phyloP scores from a whole-genome alignment of 37 sponge, comb jelly and placozoan genomes.

The Eunapius fragilis region DNA sequence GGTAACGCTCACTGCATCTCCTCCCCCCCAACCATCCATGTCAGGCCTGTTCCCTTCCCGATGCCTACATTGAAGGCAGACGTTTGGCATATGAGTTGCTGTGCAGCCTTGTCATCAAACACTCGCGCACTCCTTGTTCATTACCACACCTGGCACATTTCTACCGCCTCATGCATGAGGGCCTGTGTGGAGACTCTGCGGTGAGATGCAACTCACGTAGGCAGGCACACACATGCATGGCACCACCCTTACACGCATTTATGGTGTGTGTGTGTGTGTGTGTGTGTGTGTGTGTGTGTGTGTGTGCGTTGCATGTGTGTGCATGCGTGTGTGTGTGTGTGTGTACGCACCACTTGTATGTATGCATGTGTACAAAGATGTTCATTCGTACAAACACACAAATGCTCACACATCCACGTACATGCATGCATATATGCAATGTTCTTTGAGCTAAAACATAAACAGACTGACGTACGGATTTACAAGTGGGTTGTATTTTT shows the following conservation, averaged over 20 bases:
- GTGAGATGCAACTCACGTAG: neutral
- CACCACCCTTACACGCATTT: neutral
- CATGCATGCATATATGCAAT: neutral
- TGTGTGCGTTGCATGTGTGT: neutral
- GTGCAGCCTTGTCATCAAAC: slow-evolving; percentile 70
- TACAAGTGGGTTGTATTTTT: no score
- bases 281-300: no score
- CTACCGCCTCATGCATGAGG: slow-evolving; percentile 69
- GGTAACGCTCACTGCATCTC: neutral
- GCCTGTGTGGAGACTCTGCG: slow-evolving; percentile 47
- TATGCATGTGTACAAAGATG: neutral
- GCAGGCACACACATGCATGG: neutral
- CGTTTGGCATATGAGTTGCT: slow-evolving; percentile 72
- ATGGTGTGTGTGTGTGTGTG: no score
- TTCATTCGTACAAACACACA: neutral
- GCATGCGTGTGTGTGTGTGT: neutral
- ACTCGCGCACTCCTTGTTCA: slow-evolving; percentile 55
- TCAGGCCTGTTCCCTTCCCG: slow-evolving; percentile 54
- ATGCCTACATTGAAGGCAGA: slow-evolving; percentile 53
- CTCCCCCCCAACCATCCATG: slow-evolving; percentile 35
- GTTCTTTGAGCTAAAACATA: neutral
- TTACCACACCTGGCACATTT: slow-evolving; percentile 60
- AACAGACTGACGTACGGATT: neutral
- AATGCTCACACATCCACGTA: neutral
- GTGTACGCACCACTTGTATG: no score